Evolutionary conservation across 2,113 vertebrate species (phyloP), one percentile per base, ranked within the genome.

Genomic region (Cnemophilus loriae): DNA sequence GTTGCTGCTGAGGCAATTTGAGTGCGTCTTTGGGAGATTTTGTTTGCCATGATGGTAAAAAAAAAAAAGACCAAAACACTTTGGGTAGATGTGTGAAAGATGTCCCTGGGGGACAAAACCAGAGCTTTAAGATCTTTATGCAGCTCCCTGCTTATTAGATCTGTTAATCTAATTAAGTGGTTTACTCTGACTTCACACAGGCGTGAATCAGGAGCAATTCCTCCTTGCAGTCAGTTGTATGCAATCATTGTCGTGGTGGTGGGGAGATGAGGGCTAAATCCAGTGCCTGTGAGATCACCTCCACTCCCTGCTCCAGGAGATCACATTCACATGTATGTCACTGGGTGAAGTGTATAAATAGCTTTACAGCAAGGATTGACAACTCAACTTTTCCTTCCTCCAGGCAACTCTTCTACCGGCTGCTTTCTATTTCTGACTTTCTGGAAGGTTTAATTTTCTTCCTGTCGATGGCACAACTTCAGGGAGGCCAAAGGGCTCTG

Each of bases 91-190:
- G 22, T 59, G 37, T 84, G 71, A 90, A 84, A 32, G 50, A 47
- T 85, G 53, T 49, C 23, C 59, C 30, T 39, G 19, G 39, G 3
- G 39, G 33, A 39, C 1, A 3, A 41, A 56, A 4, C 42, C 13
- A 63, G 75, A 78, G 39, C 55, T 88, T 87, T 80, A 77, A 86
- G 83, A 59, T 88, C 75, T 67, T 84, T 33, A 26, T 77, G 60
- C 68, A 86, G 76, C 64, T 93, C 46, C 53, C 41, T 68, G n/a
- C 56, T 89, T 86, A 88, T 83, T 97, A 88, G 60, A 64, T 92
- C 95, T 78, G 88, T 95, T 96, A 95, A 96, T 96, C 85, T 90
- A 90, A 96, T 96, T 86, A 93, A 86, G 82, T 89, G 64, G 80
- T 82, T 93, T 85, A 71, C 90, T 86, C 56, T 94, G 93, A 70